These are phyloP conservation scores for Cebidichthys violaceus DNA, from an alignment of 2,113 vertebrate species.

Conservation along the genomic window DNA sequence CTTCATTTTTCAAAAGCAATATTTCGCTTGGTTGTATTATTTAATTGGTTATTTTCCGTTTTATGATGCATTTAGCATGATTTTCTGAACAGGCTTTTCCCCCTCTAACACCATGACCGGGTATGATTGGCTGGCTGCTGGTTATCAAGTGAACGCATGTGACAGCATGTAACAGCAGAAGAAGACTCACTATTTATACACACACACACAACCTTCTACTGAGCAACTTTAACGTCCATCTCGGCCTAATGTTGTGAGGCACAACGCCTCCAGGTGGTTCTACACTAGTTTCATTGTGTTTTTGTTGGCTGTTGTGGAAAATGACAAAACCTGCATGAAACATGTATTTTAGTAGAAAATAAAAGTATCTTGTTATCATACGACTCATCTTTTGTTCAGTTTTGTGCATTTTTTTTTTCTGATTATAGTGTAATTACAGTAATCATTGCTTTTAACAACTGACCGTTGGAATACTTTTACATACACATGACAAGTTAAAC, in stretches of 20 bases:
- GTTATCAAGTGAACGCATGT: conserved; percentile 41
- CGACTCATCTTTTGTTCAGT: not conserved
- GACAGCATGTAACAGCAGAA: conserved; percentile 42
- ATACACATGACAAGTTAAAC: not conserved
- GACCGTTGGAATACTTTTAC: not conserved
- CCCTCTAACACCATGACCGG: conserved; percentile 8
- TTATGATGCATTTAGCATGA: not conserved
- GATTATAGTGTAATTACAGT: not conserved
- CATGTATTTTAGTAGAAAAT: conserved; percentile 78
- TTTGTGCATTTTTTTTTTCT: not conserved
- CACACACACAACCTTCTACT: conserved; percentile 37
- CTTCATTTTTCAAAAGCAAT: conserved; percentile 39
- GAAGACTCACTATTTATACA: conserved; percentile 33
- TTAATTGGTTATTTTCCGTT: conserved; percentile 13
- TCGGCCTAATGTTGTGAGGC: conserved; percentile 42
- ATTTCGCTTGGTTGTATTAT: not conserved
- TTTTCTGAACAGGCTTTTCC: not conserved
- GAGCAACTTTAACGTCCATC: conserved; percentile 24
- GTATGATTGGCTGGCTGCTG: conserved; percentile 28
- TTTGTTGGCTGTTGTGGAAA: conserved; percentile 72
- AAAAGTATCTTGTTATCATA: conserved; percentile 68
- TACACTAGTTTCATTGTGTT: conserved; percentile 58
- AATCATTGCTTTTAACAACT: conserved; percentile 12
- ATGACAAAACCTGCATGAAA: conserved; percentile 76
- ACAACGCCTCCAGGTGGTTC: conserved; percentile 20